Evolutionary conservation across 2,113 vertebrate genomes (phyloP).

Genomic region (Candoia aspera): DNA sequence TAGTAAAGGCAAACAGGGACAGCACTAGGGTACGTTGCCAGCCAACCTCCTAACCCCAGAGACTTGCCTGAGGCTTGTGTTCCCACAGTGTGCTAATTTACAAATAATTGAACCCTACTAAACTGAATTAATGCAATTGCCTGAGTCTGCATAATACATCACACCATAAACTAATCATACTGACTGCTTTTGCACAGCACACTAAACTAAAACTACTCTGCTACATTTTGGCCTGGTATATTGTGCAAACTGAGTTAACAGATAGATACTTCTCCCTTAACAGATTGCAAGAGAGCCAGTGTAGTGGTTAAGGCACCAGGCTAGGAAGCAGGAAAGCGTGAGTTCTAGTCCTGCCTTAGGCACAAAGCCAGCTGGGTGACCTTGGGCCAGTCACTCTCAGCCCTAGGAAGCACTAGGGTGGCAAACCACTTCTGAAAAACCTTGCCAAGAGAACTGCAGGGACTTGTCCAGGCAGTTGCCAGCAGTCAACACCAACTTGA

Average conservation of each 20-base stretch:
- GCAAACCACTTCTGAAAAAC: background rate
- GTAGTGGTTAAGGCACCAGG: background rate
- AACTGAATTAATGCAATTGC: background rate
- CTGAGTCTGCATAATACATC: background rate
- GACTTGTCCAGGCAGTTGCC: background rate
- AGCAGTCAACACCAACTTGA: background rate
- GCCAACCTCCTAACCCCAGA: background rate
- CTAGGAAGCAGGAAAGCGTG: background rate
- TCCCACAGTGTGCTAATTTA: background rate
- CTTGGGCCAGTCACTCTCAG: background rate
- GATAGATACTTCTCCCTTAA: background rate
- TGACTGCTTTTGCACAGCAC: background rate
- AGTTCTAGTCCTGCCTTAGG: background rate
- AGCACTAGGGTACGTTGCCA: background rate
- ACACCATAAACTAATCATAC: background rate
- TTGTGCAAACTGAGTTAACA: background rate
- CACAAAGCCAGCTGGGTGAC: background rate
- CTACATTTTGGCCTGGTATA: background rate
- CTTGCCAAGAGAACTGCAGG: background rate
- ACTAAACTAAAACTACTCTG: background rate
- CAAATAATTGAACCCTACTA: background rate
- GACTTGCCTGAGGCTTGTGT: background rate
- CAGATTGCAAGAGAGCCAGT: background rate
- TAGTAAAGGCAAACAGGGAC: background rate
- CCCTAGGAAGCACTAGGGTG: background rate